These are phyloP conservation scores for Drosophila diplacantha DNA, from an alignment of 2,888 invertebrate species.

Conservation along the genomic window DNA sequence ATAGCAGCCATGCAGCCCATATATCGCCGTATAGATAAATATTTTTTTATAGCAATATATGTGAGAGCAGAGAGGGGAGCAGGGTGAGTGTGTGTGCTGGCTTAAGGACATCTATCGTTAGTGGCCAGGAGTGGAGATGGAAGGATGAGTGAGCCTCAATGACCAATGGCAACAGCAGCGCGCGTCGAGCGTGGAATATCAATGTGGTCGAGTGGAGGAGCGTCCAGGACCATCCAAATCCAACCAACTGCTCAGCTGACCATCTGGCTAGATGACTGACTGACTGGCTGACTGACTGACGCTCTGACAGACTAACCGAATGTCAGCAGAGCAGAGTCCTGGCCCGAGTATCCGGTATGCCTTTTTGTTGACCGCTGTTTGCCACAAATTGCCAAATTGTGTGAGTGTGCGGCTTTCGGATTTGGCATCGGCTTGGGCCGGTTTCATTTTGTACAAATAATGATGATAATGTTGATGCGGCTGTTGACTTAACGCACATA, in stretches of 20 bases:
- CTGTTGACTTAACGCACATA: slow-evolving; percentile 58
- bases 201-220: slow-evolving; percentile 63
- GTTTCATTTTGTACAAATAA: slow-evolving; percentile 60
- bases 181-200: slow-evolving; percentile 65
- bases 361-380: slow-evolving; percentile 43
- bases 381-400: slow-evolving; percentile 67
- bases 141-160: slow-evolving; percentile 54
- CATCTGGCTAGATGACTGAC: slow-evolving; percentile 28
- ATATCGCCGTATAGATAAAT: slow-evolving; percentile 62
- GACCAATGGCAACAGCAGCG: slow-evolving; percentile 66
- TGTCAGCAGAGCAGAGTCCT: slow-evolving; percentile 28
- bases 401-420: slow-evolving; percentile 27
- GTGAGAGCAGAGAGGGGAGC: slow-evolving; percentile 5
- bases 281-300: slow-evolving; percentile 11
- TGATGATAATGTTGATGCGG: slow-evolving; percentile 56
- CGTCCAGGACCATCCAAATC: slow-evolving; percentile 19
- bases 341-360: slow-evolving; percentile 20
- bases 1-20: slow-evolving; percentile 28
- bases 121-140: slow-evolving; percentile 43
- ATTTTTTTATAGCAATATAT: slow-evolving; percentile 51
- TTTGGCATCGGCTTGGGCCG: slow-evolving; percentile 31
- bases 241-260: slow-evolving; percentile 37
- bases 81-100: slow-evolving; percentile 42
- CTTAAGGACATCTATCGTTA: slow-evolving; percentile 71
- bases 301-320: slow-evolving; percentile 27